Evolutionary conservation across 1,140 invertebrate species (phyloP), one percentile per base, ranked within the genome.

Genomic region (Musca domestica): DNA sequence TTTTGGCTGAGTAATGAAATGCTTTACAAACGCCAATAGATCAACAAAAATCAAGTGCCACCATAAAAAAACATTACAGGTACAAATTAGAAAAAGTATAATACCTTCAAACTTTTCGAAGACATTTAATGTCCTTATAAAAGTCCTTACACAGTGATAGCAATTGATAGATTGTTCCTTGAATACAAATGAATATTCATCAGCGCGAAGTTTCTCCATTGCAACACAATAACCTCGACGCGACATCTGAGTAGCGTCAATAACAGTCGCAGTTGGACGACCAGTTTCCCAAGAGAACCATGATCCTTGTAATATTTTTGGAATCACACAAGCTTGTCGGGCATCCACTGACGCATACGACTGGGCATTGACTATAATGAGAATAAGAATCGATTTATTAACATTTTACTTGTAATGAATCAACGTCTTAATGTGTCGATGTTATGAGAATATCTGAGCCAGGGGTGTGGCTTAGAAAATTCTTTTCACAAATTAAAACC

Each of bases 241-340:
- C 15, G 88, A 87, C 90, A 95, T 94, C 25, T 85, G 84, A 49
- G 86, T 88, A 0, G 88, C 89, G 83, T 95, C 90, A 30, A 97
- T 89, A 75, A 92, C 89, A 5, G 93, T 96, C 56, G 90, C 85
- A 1, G 91, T 94, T 75, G 94, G 92, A 74, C 86, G 83, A 19
- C 93, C 92, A 83, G 91, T 90, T 87, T 96, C 95, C 87, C 93
- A 92, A 10, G 92, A 95, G 83, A 94, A 96, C 94, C 94, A 96
- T 41, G 91, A 87, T 66, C 93, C 93, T 77, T 92, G 86, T 27
- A 96, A 82, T 61, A 93, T 88, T 68, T 87, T 74, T 22, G 93
- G 92, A 76, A 95, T 92, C 25, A 83, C 83, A 74, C 88, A 88
- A 19, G 25, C 25, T 71, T 73, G 20, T 69, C 69, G 27, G 34